These are phyloP conservation scores for Noturus placidus DNA, from an alignment of 2,113 vertebrate species.

Conservation along the genomic window DNA sequence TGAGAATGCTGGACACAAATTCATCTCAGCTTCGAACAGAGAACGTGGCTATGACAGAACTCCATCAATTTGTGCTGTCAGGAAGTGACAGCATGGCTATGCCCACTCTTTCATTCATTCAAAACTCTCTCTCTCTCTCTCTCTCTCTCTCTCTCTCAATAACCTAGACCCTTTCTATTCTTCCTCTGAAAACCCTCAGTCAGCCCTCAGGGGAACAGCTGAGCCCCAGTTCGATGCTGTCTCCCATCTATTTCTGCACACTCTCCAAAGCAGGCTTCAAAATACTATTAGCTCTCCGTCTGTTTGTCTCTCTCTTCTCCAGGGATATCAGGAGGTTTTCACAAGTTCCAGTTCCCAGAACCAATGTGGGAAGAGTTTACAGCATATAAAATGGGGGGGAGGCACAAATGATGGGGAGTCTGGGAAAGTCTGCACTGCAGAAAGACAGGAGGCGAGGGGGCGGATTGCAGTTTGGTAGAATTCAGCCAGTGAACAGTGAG, in stretches of 20 bases:
- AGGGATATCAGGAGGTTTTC: constrained; percentile 56
- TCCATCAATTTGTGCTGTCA: constrained; percentile 51
- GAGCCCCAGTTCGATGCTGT: constrained; percentile 45
- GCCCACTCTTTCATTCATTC: constrained; percentile 20
- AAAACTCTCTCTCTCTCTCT: constrained; percentile 1
- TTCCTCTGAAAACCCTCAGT: constrained; percentile 23
- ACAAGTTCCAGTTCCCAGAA: constrained; percentile 54
- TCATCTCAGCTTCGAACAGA: constrained; percentile 43
- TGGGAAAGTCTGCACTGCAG: constrained; percentile 46
- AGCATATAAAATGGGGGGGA: constrained; percentile 21
- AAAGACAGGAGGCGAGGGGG: constrained; percentile 72
- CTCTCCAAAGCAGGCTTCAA: constrained; percentile 52
- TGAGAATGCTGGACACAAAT: constrained; percentile 49
- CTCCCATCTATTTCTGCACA: constrained; percentile 41
- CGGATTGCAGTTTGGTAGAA: constrained; percentile 67
- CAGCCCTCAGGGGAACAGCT: constrained; percentile 45
- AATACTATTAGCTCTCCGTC: constrained; percentile 55
- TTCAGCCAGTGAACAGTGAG: constrained; percentile 58
- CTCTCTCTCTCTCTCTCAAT: constrained; percentile 3
- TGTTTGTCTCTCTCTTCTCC: constrained; percentile 50
- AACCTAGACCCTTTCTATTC: constrained; percentile 29
- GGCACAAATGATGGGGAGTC: constrained; percentile 34
- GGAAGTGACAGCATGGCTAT: constrained; percentile 27
- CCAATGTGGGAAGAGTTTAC: constrained; percentile 39
- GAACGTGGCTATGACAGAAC: constrained; percentile 47